Conservation (phyloP, 2,888 invertebrate species). For the Monoplex corrugatus region DNA sequence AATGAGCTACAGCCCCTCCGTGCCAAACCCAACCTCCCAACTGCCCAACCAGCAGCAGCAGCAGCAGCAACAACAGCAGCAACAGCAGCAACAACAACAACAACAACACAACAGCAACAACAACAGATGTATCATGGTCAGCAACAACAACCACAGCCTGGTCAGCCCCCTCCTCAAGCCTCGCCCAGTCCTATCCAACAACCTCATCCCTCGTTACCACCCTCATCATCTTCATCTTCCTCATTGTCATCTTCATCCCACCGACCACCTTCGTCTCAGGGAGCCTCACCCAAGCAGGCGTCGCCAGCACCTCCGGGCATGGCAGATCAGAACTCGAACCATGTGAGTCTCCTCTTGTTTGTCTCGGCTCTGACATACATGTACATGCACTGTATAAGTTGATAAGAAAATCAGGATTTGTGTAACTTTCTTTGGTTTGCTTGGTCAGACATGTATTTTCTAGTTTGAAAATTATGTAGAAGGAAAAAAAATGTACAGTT, state of each 20-base stretch:
- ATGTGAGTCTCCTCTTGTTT: slow-evolving; percentile 49
- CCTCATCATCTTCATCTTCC: not conserved
- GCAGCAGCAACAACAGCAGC: slow-evolving; percentile 50
- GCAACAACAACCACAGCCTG: slow-evolving; percentile 47
- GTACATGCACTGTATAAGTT: too few species aligned
- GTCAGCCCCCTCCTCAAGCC: slow-evolving; percentile 43
- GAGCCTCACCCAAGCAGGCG: slow-evolving; percentile 56
- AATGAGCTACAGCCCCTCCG: slow-evolving; percentile 43
- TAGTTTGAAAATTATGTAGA: too few species aligned
- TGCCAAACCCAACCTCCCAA: slow-evolving; percentile 46
- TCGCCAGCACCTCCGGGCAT: slow-evolving; percentile 56
- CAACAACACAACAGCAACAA: slow-evolving; percentile 47
- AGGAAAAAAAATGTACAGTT: too few species aligned
- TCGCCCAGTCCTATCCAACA: slow-evolving; percentile 46
- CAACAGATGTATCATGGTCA: slow-evolving; percentile 51
- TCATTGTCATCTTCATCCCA: slow-evolving; percentile 40
- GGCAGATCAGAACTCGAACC: slow-evolving; percentile 58
- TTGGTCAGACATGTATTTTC: too few species aligned
- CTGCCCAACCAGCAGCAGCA: slow-evolving; percentile 47
- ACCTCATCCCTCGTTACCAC: not conserved
- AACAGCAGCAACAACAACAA: slow-evolving; percentile 48
- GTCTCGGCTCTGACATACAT: too few species aligned
- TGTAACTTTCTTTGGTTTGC: too few species aligned
- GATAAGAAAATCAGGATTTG: too few species aligned
- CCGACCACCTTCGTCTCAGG: slow-evolving; percentile 50